Percentiles rank a stretch among this genome's conserved stretches.
Conservation (phyloP, 2,797 vertebrate species). For the Vespertilio murinus region DNA sequence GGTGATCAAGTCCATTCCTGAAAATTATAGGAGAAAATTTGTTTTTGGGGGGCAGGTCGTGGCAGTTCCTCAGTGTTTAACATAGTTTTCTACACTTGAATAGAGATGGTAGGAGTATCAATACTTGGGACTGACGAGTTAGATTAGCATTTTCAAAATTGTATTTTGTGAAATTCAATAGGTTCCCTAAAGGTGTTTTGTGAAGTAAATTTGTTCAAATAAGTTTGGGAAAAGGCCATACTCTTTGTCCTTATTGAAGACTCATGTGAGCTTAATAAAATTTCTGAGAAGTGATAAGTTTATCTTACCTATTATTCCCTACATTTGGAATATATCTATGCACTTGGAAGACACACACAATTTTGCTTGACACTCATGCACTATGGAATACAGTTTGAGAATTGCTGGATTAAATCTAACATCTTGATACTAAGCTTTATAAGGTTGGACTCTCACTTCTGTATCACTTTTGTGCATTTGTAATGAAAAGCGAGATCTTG, state of each 20-base stretch:
- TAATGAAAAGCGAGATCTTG: slow-evolving; percentile 71
- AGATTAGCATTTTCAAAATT: neutral
- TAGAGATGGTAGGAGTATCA: neutral
- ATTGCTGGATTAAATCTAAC: neutral
- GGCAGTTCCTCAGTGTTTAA: neutral
- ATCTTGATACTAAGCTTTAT: neutral
- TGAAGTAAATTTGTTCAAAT: slow-evolving; percentile 23
- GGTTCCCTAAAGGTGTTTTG: neutral
- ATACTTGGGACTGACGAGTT: neutral
- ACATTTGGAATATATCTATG: neutral
- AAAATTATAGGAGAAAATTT: slow-evolving; percentile 12
- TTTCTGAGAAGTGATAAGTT: neutral
- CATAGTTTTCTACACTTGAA: neutral
- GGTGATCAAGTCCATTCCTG: neutral
- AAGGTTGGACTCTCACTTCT: neutral
- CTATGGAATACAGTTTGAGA: neutral
- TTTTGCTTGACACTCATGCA: neutral
- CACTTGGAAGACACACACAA: neutral
- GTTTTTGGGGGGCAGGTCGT: neutral
- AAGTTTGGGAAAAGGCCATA: neutral
- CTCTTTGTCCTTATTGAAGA: neutral
- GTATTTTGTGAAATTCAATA: neutral
- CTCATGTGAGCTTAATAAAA: neutral
- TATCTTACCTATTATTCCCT: neutral
- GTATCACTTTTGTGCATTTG: slow-evolving; percentile 50